These are phyloP conservation scores for Notiomystis cincta DNA, from an alignment of 2,113 vertebrate species.

Conservation along the genomic window DNA sequence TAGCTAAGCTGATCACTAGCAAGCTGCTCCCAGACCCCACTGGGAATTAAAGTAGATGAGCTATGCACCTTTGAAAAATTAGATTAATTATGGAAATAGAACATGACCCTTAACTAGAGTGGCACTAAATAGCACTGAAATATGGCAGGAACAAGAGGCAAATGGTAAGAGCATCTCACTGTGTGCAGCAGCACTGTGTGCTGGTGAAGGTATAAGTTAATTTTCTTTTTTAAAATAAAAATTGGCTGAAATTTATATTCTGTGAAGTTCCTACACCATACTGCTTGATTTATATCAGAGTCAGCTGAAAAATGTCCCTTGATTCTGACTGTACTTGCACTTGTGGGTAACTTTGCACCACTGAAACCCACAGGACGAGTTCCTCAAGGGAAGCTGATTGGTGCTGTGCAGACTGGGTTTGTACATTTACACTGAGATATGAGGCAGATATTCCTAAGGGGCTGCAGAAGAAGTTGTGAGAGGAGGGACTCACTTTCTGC, in stretches of 20 bases:
- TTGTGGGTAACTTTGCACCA: background rate
- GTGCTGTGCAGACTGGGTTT: background rate
- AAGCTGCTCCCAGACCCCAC: background rate
- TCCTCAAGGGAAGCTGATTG: background rate
- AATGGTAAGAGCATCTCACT: background rate
- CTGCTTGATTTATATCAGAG: background rate
- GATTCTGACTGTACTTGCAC: background rate
- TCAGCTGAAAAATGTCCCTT: background rate
- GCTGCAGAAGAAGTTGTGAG: background rate
- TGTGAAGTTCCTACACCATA: background rate
- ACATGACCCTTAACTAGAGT: background rate
- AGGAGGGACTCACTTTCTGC: background rate
- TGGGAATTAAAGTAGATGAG: background rate
- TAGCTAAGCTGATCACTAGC: background rate
- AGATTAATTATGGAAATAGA: constrained; percentile 10
- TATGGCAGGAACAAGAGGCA: background rate
- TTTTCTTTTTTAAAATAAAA: background rate
- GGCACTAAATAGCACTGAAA: background rate
- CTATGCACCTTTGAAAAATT: background rate
- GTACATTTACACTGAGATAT: background rate
- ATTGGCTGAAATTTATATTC: background rate
- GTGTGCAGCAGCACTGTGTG: background rate
- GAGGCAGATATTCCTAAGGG: background rate
- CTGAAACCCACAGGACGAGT: background rate
- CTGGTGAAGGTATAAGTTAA: background rate